Base-by-base conservation (phyloP, 2,113 vertebrate genomes). In the Lipotes vexillifer region DNA sequence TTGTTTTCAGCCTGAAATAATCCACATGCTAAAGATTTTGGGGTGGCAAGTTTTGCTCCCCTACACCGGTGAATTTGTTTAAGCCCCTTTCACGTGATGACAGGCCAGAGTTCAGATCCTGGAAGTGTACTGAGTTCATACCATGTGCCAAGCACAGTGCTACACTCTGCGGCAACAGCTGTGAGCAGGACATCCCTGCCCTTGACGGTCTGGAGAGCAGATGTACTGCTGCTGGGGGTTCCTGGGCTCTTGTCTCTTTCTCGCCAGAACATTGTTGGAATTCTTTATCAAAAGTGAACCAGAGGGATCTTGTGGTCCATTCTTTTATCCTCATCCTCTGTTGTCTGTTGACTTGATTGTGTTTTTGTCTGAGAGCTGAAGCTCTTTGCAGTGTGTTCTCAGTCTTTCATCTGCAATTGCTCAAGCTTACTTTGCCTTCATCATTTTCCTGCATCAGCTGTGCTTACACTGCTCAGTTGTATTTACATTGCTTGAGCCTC, bases 391-490 rank as follows among this genome's bases (percentile, higher is more conserved):
- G 49, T 21, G 1, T 9, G 0, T 9, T 94, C 5, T 52, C 52
- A 23, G 33, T 52, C 66, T 91, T 90, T 81, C 41, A 44, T 95
- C 84, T 84, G 69, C 68, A 80, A 27, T 93, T 96, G 68, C 90
- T 84, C 80, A 63, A 44, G 74, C 88, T 74, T 11, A 36, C 44
- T 83, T 84, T 36, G 52, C 78, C 71, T 83, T 66, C 87, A 38
- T 93, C 49, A 41, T 69, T 72, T 55, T 80, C 65, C 83, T 84
- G 94, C 81, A 80, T 95, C 92, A 96, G 94, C 88, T 88, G 66
- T 96, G 95, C 92, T 83, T 80, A 92, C 36, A 93, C 44, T 21
- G 83, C 55, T 96, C 84, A 36, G 46, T 80, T 80, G 66, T 93
- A 87, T 96, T 93, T 96, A 96, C 80, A 80, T 65, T 86, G 68